Percentiles rank a stretch among this genome's conserved stretches.
phyloP scores from a whole-genome alignment of 2,888 invertebrate species.

The Stomorhina lunata region DNA sequence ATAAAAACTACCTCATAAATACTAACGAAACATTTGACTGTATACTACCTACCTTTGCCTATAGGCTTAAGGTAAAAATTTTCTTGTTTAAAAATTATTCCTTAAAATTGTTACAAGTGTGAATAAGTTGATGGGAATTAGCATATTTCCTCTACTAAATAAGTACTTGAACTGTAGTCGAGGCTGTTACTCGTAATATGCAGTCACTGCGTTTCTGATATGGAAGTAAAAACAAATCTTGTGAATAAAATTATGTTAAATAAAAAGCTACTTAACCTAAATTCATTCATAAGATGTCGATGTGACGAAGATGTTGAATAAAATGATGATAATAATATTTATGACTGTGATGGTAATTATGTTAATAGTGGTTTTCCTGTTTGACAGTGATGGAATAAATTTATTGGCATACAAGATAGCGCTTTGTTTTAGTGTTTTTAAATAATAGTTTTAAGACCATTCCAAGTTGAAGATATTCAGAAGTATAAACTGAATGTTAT shows the following conservation, averaged over 20 bases:
- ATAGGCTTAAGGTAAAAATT: no score
- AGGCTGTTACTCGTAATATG: not conserved
- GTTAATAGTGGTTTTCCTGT: not conserved
- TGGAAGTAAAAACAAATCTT: not conserved
- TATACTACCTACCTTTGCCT: no score
- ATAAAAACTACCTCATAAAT: no score
- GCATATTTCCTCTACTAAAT: not conserved
- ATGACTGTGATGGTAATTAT: not conserved
- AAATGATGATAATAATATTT: not conserved
- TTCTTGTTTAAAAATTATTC: no score
- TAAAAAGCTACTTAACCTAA: slow-evolving; percentile 50
- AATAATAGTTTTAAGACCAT: no score
- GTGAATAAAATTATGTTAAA: slow-evolving; percentile 51
- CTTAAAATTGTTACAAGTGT: not conserved
- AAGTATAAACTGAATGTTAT: no score
- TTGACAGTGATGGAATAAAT: not conserved
- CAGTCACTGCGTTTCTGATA: not conserved
- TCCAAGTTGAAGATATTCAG: no score
- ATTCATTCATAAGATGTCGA: slow-evolving; percentile 36
- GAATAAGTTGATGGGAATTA: not conserved
- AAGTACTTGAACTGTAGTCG: not conserved
- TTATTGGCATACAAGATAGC: no score
- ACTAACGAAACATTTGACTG: no score
- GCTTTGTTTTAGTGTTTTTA: no score
- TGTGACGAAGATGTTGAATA: slow-evolving; percentile 9